A percentile compares a stretch with the other conserved stretches of the same genome.
Evolutionary conservation across 2,888 invertebrate genomes (phyloP).

Genomic region (Agonopterix alstromeriana): DNA sequence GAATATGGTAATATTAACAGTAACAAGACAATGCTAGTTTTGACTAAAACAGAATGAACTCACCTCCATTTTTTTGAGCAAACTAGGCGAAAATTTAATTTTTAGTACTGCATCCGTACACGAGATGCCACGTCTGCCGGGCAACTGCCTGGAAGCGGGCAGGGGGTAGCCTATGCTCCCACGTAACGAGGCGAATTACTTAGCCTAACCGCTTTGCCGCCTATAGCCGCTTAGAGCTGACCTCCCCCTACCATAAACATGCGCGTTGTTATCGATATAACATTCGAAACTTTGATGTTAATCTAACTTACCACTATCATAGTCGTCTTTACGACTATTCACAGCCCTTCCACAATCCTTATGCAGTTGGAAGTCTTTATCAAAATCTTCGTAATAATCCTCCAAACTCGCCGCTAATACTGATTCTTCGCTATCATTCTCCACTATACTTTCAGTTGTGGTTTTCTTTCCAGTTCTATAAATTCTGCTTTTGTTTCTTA

Average conservation of each 20-base stretch:
- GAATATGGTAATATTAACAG: too few relatives aligned
- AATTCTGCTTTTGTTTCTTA: conserved; percentile 35
- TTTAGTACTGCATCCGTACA: too few relatives aligned
- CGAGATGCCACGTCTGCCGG: too few relatives aligned
- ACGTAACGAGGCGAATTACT: too few relatives aligned
- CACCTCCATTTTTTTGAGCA: too few relatives aligned
- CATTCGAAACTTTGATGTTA: not conserved
- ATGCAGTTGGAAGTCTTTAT: conserved; percentile 32
- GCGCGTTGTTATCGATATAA: not conserved
- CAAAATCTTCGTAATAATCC: conserved; percentile 26
- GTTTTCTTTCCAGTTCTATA: conserved; percentile 22
- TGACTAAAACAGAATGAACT: too few relatives aligned
- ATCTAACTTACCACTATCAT: conserved; percentile 11
- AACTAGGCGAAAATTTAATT: too few relatives aligned
- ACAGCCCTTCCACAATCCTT: conserved; percentile 42
- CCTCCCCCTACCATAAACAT: not conserved
- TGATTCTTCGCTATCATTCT: conserved; percentile 27
- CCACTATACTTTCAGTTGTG: conserved; percentile 24
- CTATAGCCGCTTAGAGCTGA: too few relatives aligned
- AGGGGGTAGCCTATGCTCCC: too few relatives aligned
- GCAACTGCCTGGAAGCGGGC: too few relatives aligned
- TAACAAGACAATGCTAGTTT: too few relatives aligned
- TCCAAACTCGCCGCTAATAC: conserved; percentile 21
- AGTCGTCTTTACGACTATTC: conserved; percentile 5
- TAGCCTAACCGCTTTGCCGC: too few relatives aligned